Percentiles rank a stretch among this genome's conserved stretches.
phyloP scores from a whole-genome alignment of 2,113 vertebrate genomes.

The Euleptes europaea region DNA sequence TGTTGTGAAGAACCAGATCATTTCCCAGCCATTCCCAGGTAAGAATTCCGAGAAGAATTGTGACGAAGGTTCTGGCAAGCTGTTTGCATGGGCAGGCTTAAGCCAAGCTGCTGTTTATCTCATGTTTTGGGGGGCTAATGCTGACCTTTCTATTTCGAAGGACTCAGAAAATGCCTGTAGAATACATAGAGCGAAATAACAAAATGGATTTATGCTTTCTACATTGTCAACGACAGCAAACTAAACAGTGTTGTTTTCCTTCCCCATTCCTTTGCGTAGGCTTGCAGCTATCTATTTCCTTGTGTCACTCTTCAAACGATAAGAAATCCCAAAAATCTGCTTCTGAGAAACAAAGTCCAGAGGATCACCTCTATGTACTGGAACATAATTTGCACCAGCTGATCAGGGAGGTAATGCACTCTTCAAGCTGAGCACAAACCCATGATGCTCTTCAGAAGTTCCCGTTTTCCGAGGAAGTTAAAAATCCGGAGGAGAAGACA shows the following conservation, averaged over 20 bases:
- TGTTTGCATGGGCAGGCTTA: background rate
- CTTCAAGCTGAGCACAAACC: background rate
- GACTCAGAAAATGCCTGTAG: background rate
- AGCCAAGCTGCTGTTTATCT: background rate
- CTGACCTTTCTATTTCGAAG: background rate
- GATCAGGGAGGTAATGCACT: constrained; percentile 89
- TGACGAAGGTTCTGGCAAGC: background rate
- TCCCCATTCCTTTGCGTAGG: constrained; percentile 68
- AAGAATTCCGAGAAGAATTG: constrained; percentile 21
- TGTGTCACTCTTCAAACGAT: constrained; percentile 93
- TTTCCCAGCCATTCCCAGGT: constrained; percentile 98
- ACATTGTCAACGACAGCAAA: background rate
- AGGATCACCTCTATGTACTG: constrained; percentile 94
- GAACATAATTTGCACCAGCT: constrained; percentile 97
- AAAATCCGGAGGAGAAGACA: too few relatives aligned
- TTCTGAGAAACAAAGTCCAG: constrained; percentile 86
- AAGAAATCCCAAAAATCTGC: constrained; percentile 86
- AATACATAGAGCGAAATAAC: background rate
- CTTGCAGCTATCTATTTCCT: constrained; percentile 93
- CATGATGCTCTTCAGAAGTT: background rate
- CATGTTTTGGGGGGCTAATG: background rate
- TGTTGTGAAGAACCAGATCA: constrained; percentile 98
- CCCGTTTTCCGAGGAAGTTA: background rate
- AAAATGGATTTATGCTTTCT: background rate
- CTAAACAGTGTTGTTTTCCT: background rate